Conservation (phyloP, 2,888 invertebrate species). For the Aspidiotus destructor region DNA sequence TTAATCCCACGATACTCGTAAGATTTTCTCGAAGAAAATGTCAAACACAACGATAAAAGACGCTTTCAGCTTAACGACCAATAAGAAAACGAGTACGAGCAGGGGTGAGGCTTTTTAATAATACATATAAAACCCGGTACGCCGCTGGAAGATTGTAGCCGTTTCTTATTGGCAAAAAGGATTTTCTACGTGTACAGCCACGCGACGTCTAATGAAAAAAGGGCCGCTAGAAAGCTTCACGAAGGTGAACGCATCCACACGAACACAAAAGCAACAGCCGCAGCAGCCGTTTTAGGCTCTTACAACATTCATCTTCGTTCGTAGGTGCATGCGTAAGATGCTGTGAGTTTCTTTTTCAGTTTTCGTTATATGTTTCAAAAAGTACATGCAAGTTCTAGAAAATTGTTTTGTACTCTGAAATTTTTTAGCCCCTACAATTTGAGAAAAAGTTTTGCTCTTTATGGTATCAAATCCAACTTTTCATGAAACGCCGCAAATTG, state of each 20-base stretch:
- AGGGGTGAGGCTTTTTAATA: slow-evolving; percentile 15
- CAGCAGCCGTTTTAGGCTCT: neutral
- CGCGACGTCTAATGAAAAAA: neutral
- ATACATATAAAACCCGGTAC: slow-evolving; percentile 10
- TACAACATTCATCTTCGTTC: neutral
- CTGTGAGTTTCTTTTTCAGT: neutral
- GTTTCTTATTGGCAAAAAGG: slow-evolving; percentile 21
- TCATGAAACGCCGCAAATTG: too few relatives aligned
- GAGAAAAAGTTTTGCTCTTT: too few relatives aligned
- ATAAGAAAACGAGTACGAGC: slow-evolving; percentile 18
- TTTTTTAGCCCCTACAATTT: too few relatives aligned
- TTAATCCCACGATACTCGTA: neutral
- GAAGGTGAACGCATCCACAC: neutral
- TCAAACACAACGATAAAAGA: neutral
- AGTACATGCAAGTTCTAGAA: too few relatives aligned
- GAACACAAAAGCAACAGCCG: slow-evolving; percentile 1
- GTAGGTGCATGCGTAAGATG: neutral
- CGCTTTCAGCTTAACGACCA: slow-evolving; percentile 1
- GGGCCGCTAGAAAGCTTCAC: neutral
- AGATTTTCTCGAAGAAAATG: neutral
- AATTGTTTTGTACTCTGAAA: too few relatives aligned
- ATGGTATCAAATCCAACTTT: too few relatives aligned
- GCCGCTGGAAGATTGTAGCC: slow-evolving; percentile 15
- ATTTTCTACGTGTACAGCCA: neutral
- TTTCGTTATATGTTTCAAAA: neutral